Conservation (phyloP, 2,797 vertebrate species). For the Molothrus ater region DNA sequence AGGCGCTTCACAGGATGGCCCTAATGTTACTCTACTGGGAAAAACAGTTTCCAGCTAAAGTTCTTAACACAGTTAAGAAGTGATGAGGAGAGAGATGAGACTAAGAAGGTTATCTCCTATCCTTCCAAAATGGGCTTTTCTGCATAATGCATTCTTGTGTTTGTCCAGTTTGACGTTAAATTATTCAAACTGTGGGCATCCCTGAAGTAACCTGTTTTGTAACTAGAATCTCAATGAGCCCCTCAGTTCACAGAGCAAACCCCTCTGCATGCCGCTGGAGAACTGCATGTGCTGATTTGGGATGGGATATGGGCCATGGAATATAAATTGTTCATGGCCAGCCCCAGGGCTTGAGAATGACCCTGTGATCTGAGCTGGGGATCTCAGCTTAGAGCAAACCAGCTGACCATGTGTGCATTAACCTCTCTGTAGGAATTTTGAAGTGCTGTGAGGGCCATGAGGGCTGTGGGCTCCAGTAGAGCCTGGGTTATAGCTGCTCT, state of each 20-base stretch:
- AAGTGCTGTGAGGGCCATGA: background rate
- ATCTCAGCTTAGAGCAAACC: background rate
- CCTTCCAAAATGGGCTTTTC: background rate
- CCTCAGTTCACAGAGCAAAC: background rate
- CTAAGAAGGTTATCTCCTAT: background rate
- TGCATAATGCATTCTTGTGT: background rate
- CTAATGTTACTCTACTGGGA: background rate
- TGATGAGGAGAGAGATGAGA: background rate
- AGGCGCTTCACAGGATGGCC: background rate
- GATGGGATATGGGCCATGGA: background rate
- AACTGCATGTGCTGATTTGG: background rate
- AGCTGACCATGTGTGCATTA: background rate
- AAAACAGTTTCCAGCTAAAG: background rate
- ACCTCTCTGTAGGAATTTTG: background rate
- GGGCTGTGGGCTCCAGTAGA: background rate
- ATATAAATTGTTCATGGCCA: background rate
- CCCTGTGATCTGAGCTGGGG: background rate
- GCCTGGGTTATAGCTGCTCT: background rate
- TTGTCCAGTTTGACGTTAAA: constrained; percentile 47
- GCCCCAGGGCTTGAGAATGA: background rate
- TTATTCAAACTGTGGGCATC: background rate
- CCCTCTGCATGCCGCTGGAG: background rate
- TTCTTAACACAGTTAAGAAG: background rate
- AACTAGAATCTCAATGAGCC: constrained; percentile 1
- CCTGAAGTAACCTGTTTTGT: background rate